These are phyloP conservation scores for Acanthosepion esculentum DNA, from an alignment of 2,888 invertebrate species.

Conservation along the genomic window DNA sequence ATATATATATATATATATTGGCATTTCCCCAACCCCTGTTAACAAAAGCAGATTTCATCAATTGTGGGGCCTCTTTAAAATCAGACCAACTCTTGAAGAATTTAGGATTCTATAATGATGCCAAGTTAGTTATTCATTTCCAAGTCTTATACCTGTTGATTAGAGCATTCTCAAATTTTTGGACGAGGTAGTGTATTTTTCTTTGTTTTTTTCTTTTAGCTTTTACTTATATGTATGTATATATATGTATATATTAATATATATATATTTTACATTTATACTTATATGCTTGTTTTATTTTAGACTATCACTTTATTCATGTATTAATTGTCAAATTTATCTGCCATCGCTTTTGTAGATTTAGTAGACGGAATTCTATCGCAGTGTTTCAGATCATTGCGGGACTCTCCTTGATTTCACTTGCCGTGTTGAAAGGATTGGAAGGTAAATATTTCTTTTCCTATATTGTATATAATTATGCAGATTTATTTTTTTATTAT, in stretches of 20 bases:
- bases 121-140: too few species aligned
- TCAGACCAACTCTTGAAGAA: background rate
- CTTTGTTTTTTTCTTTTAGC: conserved; percentile 12
- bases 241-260: too few species aligned
- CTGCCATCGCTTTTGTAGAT: conserved; percentile 12
- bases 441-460: background rate
- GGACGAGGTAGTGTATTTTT: background rate
- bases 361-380: conserved; percentile 22
- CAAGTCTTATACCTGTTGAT: conserved; percentile 33
- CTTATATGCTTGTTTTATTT: background rate
- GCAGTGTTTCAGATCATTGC: background rate
- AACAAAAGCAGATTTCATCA: background rate
- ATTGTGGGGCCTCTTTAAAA: background rate
- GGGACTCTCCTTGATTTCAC: background rate
- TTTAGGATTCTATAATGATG: background rate
- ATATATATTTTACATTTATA: background rate
- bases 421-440: background rate
- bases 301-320: background rate
- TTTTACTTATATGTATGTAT: background rate
- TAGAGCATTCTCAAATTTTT: conserved; percentile 25
- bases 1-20: background rate
- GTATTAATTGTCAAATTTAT: background rate
- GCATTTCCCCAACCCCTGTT: background rate
- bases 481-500: too few species aligned
- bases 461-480: background rate